Base-by-base conservation (phyloP, 2,888 invertebrate species). In the Dryococelus australis region DNA sequence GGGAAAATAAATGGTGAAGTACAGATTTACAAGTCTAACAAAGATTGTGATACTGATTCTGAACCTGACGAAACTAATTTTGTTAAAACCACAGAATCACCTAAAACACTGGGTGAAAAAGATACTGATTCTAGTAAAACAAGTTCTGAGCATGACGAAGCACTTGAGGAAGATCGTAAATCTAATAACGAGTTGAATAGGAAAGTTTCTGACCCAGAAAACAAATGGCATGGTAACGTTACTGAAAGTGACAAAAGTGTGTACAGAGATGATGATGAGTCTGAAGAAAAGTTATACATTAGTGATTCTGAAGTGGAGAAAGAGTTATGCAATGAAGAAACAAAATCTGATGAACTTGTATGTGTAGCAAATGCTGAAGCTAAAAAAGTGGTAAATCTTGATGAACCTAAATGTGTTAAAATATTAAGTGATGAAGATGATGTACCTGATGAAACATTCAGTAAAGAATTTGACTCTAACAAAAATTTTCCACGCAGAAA, bases 1-100 rank as follows among this genome's bases (percentile, higher is more conserved):
- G 85, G 84, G 53, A 88, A 89, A 87, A 85, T 87, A 28, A 88
- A 89, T 85, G 88, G 88, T 85, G 88, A 89, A 83, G 79, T 89
- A 43, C 86, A 88, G 43, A 84, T 86, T 53, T n/a, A 80, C 51
- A 84, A 87, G n/a, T 83, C 78, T 84, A 24, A 26, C 1, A 78
- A 81, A 84, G 27, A 43, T 0, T 26, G 35, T 78, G 87, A 78
- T 84, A 78, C 43, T 43, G 10, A 81, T 20, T 84, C 86, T 0
- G 51, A 81, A 47, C 43, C 26, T 86, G 87, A 84, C 3, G 85
- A 87, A n/a, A 43, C 27, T 27, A 24, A 26, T 26, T 85, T 26
- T 24, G 27, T 26, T 24, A 85, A 85, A 86, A 80, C 27, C 43
- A 84, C 43, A 43, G 43, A 28, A 24, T 53, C 65, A 28, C 0